Conservation (phyloP, 2,888 invertebrate species). For the Hemithea aestivaria region DNA sequence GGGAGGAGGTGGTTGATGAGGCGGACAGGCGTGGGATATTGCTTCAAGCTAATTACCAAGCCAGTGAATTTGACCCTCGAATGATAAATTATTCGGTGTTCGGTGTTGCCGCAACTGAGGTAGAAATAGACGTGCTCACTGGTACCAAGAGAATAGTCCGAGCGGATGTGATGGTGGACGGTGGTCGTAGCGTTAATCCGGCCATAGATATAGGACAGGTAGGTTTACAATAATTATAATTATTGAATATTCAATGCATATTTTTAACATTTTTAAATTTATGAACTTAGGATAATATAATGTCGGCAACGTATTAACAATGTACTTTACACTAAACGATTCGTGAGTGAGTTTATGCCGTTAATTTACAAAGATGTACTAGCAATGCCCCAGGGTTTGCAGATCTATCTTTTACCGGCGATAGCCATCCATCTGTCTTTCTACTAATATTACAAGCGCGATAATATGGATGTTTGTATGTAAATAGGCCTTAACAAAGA, state of each 20-base stretch:
- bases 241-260: neutral
- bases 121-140: conserved; percentile 44
- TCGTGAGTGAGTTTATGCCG: too few species aligned
- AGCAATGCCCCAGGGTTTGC: too few species aligned
- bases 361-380: too few species aligned
- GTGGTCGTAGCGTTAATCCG: conserved; percentile 84
- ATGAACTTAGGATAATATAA: too few species aligned
- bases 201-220: conserved; percentile 85
- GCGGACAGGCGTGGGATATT: conserved; percentile 39
- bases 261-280: too few species aligned
- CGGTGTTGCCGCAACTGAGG: conserved; percentile 41
- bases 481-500: too few species aligned
- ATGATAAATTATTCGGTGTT: conserved; percentile 37
- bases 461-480: too few species aligned
- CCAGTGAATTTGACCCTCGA: conserved; percentile 41
- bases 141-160: conserved; percentile 44
- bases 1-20: conserved; percentile 39
- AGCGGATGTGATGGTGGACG: conserved; percentile 68
- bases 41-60: conserved; percentile 43
- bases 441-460: too few species aligned
- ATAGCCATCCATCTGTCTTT: too few species aligned
- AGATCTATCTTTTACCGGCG: too few species aligned
- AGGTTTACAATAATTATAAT: conserved; percentile 9
- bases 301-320: too few species aligned
- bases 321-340: too few species aligned